Evolutionary conservation across 2,797 vertebrate species (phyloP).

Genomic region (Chiloscyllium punctatum): DNA sequence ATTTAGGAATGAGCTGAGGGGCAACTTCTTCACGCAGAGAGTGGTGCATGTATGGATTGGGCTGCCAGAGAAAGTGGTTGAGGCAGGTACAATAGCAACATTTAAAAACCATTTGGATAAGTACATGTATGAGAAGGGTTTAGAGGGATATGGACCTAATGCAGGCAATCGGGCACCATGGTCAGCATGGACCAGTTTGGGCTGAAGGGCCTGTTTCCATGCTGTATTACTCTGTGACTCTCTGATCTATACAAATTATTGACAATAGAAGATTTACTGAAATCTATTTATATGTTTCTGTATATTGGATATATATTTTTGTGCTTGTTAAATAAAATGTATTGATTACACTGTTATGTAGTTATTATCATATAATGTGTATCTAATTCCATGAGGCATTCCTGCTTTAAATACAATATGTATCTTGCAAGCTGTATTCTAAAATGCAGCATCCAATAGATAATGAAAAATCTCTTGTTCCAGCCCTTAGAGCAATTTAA

Average conservation of each 20-base stretch:
- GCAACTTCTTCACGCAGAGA: too few relatives aligned
- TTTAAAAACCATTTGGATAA: too few relatives aligned
- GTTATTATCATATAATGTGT: background rate
- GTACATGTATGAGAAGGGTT: too few relatives aligned
- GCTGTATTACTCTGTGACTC: too few relatives aligned
- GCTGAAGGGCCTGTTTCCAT: too few relatives aligned
- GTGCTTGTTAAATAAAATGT: background rate
- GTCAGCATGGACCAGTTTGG: too few relatives aligned
- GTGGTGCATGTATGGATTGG: too few relatives aligned
- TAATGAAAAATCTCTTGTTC: constrained; percentile 11
- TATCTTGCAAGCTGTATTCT: background rate
- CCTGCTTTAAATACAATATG: background rate
- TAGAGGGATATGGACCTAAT: too few relatives aligned
- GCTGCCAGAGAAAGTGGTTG: too few relatives aligned
- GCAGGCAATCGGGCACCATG: too few relatives aligned
- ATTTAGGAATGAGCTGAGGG: too few relatives aligned
- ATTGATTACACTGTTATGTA: background rate
- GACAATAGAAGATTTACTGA: background rate
- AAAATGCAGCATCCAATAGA: background rate
- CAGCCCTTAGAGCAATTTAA: background rate
- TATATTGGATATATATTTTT: background rate
- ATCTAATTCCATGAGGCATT: background rate
- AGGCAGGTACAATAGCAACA: too few relatives aligned
- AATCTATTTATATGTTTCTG: background rate
- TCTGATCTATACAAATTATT: background rate